Percentiles rank a stretch among this genome's conserved stretches.
Evolutionary conservation across 2,797 vertebrate genomes (phyloP).

Genomic region (Melanogrammus aeglefinus): DNA sequence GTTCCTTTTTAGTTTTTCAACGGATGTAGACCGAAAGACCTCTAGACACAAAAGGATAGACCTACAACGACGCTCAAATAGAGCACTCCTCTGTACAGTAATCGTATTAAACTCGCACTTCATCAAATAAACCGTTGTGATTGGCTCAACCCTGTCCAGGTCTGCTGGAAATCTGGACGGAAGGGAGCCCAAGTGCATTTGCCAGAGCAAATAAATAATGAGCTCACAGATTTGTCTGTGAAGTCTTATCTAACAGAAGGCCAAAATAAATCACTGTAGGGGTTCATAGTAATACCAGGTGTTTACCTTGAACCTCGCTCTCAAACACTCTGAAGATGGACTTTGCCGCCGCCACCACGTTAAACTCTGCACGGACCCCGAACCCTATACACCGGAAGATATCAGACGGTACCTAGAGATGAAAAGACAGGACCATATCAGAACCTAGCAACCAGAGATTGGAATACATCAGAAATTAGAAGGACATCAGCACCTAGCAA

Average conservation of each 20-base stretch:
- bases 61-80: too few relatives aligned
- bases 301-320: constrained; percentile 80
- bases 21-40: too few relatives aligned
- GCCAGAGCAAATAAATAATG: too few relatives aligned
- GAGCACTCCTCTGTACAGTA: too few relatives aligned
- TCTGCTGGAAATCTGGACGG: too few relatives aligned
- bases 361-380: constrained; percentile 76
- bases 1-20: too few relatives aligned
- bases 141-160: too few relatives aligned
- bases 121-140: too few relatives aligned
- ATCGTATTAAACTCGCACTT: too few relatives aligned
- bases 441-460: constrained; percentile 13
- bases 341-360: constrained; percentile 70
- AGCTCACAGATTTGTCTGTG: too few relatives aligned
- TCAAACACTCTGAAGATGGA: constrained; percentile 84
- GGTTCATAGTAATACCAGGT: background rate
- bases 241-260: background rate
- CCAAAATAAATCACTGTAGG: background rate
- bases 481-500: background rate
- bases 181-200: too few relatives aligned
- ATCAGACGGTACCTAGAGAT: constrained; percentile 77
- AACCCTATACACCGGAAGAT: constrained; percentile 81
- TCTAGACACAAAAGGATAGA: too few relatives aligned
- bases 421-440: constrained; percentile 8
- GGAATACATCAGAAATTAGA: background rate